phyloP scores from a whole-genome alignment of 2,113 vertebrate species.

The Perognathus longimembris region DNA sequence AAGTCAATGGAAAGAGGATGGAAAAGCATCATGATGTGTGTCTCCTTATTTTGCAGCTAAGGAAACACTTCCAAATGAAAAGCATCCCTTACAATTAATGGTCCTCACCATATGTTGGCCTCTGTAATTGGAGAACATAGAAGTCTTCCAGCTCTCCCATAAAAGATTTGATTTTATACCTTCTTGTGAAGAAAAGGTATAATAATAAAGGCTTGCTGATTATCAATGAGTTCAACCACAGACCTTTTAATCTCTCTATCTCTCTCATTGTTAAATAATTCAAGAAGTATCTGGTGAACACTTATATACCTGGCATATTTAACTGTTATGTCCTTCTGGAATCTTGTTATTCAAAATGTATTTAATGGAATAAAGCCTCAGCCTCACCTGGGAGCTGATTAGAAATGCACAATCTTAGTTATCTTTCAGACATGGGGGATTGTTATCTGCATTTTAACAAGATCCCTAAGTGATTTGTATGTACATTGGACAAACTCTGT shows the following conservation, averaged over 20 bases:
- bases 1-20: neutral
- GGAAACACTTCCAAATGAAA: neutral
- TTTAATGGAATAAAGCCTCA: neutral
- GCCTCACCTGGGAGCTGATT: constrained; percentile 51
- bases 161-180: neutral
- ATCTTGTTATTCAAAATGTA: neutral
- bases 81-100: neutral
- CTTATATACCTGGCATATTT: neutral
- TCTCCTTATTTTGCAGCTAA: neutral
- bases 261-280: constrained; percentile 65
- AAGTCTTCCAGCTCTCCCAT: neutral
- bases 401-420: constrained; percentile 61
- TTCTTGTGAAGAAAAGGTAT: neutral
- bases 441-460: constrained; percentile 73
- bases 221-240: constrained; percentile 35
- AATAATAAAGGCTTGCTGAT: neutral
- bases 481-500: constrained; percentile 34
- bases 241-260: constrained; percentile 5
- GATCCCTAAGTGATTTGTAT: constrained; percentile 49
- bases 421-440: constrained; percentile 53
- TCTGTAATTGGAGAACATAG: neutral
- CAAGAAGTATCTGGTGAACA: constrained; percentile 21
- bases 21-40: neutral
- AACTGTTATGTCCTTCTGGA: neutral
- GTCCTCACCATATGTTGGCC: neutral